Conservation (phyloP, 1,140 invertebrate genomes). For the Portunus trituberculatus region DNA sequence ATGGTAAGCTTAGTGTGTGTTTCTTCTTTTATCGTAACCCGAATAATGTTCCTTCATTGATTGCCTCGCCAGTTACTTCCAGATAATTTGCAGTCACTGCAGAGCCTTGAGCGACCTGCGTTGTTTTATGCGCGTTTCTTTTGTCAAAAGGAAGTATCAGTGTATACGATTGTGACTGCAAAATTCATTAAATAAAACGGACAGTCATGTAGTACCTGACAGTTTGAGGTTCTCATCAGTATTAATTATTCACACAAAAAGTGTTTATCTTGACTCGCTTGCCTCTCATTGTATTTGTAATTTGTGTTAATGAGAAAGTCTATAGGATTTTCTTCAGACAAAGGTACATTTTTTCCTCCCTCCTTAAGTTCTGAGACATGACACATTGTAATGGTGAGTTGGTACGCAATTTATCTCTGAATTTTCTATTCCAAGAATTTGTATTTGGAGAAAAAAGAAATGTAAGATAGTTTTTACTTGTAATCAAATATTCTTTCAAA, state of each 20-base stretch:
- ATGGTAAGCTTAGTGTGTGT: not conserved
- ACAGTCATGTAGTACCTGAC: not conserved
- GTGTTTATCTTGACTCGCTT: not conserved
- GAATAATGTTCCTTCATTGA: not conserved
- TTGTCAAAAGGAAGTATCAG: not conserved
- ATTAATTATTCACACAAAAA: not conserved
- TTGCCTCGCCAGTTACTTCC: not conserved
- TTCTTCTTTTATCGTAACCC: not conserved
- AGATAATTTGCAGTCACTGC: not conserved
- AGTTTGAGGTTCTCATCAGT: not conserved
- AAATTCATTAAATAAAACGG: not conserved
- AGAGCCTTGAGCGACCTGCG: not conserved
- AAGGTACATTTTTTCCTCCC: too few species aligned
- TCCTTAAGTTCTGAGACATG: too few species aligned
- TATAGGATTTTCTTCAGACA: too few species aligned
- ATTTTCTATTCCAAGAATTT: too few species aligned
- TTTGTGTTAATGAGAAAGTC: too few species aligned
- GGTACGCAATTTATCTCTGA: too few species aligned
- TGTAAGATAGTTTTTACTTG: too few species aligned
- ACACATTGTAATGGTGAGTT: too few species aligned
- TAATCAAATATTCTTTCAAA: too few species aligned
- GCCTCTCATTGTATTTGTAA: not conserved
- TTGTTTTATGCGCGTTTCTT: not conserved
- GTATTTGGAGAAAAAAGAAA: too few species aligned
- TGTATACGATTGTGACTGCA: not conserved